A percentile compares a stretch with the other conserved stretches of the same genome.
phyloP scores from a whole-genome alignment of 2,888 invertebrate species.

The Drosophila paranaensis region DNA sequence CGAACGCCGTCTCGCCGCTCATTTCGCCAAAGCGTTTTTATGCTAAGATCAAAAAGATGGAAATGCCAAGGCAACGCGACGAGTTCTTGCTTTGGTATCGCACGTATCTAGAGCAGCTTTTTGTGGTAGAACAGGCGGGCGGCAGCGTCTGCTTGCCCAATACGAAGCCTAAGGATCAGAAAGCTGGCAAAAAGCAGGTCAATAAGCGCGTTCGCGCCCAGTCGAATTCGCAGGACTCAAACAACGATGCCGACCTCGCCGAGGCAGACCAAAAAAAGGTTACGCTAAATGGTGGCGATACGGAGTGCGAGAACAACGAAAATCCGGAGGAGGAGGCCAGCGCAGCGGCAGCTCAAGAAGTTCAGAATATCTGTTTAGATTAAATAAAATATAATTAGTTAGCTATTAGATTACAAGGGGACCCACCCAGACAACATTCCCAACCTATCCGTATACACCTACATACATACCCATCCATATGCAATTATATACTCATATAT shows the following conservation, averaged over 20 bases:
- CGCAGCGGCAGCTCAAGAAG: constrained; percentile 39
- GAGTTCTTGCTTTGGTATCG: constrained; percentile 83
- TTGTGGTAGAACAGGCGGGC: constrained; percentile 64
- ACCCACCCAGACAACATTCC: constrained; percentile 49
- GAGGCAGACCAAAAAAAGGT: constrained; percentile 92
- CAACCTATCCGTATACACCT: constrained; percentile 28
- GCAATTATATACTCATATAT: constrained; percentile 9
- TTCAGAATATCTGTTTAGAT: constrained; percentile 43
- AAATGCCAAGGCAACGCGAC: constrained; percentile 81
- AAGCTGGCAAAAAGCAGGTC: constrained; percentile 32
- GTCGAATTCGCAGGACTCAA: constrained; percentile 63
- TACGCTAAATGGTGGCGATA: constrained; percentile 48
- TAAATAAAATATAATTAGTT: constrained; percentile 36
- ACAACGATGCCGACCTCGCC: constrained; percentile 89
- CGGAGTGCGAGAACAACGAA: constrained; percentile 82
- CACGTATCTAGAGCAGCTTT: constrained; percentile 79
- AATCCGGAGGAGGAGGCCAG: constrained; percentile 79
- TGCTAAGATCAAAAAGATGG: constrained; percentile 80
- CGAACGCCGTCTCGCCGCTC: constrained; percentile 52
- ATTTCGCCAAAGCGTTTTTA: constrained; percentile 84
- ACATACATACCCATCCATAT: constrained; percentile 24
- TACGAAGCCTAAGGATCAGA: constrained; percentile 27
- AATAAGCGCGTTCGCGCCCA: constrained; percentile 62
- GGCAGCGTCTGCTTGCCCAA: constrained; percentile 21
- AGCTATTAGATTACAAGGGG: constrained; percentile 15